Evolutionary conservation across 2,888 invertebrate genomes (phyloP).

Genomic region (Drosophila greeni): DNA sequence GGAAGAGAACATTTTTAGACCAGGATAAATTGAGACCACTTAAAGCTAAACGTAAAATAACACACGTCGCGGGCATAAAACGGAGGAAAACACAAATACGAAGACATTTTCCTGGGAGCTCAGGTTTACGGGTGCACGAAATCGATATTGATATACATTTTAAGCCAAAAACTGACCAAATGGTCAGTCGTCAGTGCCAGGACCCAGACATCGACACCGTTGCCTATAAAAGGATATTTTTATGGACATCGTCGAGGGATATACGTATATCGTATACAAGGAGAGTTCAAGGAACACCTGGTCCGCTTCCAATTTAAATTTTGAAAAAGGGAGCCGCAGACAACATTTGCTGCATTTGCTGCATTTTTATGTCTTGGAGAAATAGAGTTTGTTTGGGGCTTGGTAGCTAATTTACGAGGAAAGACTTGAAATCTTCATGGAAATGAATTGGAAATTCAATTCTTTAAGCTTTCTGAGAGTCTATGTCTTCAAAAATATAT

Average conservation of each 20-base stretch:
- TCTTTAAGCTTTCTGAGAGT: background rate
- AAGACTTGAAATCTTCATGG: background rate
- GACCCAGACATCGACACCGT: constrained; percentile 56
- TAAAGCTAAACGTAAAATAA: constrained; percentile 27
- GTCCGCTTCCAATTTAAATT: constrained; percentile 40
- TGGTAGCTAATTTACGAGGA: constrained; percentile 35
- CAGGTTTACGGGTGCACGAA: constrained; percentile 34
- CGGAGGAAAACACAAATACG: background rate
- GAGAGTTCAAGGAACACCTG: constrained; percentile 41
- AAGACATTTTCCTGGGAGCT: background rate
- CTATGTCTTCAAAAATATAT: background rate
- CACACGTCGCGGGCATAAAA: constrained; percentile 44
- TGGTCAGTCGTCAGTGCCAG: constrained; percentile 27
- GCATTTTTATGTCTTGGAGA: constrained; percentile 32
- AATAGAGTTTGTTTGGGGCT: constrained; percentile 11
- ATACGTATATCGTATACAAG: constrained; percentile 2
- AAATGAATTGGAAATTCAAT: background rate
- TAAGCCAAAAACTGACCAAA: constrained; percentile 58
- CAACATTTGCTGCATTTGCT: constrained; percentile 36
- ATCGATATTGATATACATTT: constrained; percentile 60
- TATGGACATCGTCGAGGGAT: constrained; percentile 49
- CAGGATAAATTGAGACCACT: constrained; percentile 30
- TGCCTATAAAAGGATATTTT: constrained; percentile 71
- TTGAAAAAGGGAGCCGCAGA: constrained; percentile 14
- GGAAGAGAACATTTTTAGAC: constrained; percentile 28